These are phyloP conservation scores for Prunella fulvescens DNA, from an alignment of 2,113 vertebrate genomes.

Conservation along the genomic window DNA sequence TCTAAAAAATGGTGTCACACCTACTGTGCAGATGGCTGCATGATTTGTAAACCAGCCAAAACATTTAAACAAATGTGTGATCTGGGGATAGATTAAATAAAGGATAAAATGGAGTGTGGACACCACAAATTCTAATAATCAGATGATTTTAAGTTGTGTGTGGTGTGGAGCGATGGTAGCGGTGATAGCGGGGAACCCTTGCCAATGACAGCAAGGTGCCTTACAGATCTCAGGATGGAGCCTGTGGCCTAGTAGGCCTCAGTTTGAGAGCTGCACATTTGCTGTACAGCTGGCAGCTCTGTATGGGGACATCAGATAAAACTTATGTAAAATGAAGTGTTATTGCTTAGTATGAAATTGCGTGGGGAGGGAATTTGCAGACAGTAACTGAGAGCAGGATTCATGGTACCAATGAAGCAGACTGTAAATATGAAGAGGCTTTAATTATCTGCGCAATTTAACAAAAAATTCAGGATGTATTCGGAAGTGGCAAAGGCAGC, in stretches of 20 bases:
- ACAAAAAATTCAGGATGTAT: conserved; percentile 73
- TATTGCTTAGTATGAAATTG: conserved; percentile 85
- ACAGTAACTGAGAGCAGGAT: conserved; percentile 78
- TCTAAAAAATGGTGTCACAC: conserved; percentile 81
- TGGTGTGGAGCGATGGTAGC: conserved; percentile 68
- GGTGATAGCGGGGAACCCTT: conserved; percentile 73
- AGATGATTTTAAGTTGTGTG: conserved; percentile 80
- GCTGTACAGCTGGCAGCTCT: conserved; percentile 96
- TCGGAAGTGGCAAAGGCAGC: conserved; percentile 32
- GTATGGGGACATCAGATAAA: conserved; percentile 89
- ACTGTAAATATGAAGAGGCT: conserved; percentile 77
- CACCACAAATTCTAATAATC: conserved; percentile 83
- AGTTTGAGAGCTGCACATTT: conserved; percentile 90
- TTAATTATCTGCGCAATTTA: conserved; percentile 79
- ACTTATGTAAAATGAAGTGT: conserved; percentile 82
- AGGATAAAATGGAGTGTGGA: conserved; percentile 80
- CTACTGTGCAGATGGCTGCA: conserved; percentile 82
- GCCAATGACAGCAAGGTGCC: conserved; percentile 85
- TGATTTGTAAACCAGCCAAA: conserved; percentile 87
- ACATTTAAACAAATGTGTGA: conserved; percentile 90
- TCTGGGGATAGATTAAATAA: conserved; percentile 81
- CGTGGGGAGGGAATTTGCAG: conserved; percentile 75
- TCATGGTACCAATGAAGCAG: conserved; percentile 74
- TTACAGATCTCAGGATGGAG: conserved; percentile 88
- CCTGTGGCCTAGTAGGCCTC: conserved; percentile 87